A percentile compares a stretch with the other conserved stretches of the same genome.
These are phyloP conservation scores for Drepana falcataria DNA, from an alignment of 2,888 invertebrate species.

Conservation along the genomic window DNA sequence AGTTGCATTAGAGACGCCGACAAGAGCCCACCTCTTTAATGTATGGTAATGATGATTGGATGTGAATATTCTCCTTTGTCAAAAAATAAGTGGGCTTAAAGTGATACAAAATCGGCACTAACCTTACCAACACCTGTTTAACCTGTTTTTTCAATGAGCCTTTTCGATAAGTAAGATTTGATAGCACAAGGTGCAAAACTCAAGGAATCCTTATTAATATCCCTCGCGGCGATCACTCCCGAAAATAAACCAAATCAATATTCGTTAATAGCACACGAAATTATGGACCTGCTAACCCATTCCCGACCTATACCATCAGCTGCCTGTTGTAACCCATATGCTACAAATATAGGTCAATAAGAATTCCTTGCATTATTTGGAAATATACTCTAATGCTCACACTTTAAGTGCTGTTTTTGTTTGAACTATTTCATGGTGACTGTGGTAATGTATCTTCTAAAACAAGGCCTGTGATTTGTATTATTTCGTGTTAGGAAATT, in stretches of 20 bases:
- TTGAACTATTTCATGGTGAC: slow-evolving; percentile 26
- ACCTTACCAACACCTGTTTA: slow-evolving; percentile 49
- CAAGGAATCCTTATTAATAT: slow-evolving; percentile 58
- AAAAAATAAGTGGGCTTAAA: not conserved
- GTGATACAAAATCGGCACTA: slow-evolving; percentile 20
- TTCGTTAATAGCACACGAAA: slow-evolving; percentile 59
- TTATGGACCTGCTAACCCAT: slow-evolving; percentile 60
- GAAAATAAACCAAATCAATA: slow-evolving; percentile 67
- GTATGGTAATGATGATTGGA: not conserved
- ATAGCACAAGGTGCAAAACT: slow-evolving; percentile 72
- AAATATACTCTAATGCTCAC: slow-evolving; percentile 11
- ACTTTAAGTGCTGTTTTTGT: slow-evolving; percentile 21
- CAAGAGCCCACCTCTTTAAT: too few relatives aligned
- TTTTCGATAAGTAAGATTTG: slow-evolving; percentile 45
- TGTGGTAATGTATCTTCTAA: slow-evolving; percentile 57
- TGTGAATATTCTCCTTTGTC: not conserved
- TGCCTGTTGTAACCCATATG: slow-evolving; percentile 60
- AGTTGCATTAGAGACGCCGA: too few relatives aligned
- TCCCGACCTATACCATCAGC: slow-evolving; percentile 63
- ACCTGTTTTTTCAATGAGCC: slow-evolving; percentile 50
- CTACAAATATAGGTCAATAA: slow-evolving; percentile 68
- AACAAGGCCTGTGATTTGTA: slow-evolving; percentile 53
- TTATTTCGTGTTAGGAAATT: slow-evolving; percentile 49
- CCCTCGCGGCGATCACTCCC: slow-evolving; percentile 41
- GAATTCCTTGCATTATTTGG: slow-evolving; percentile 22